Evolutionary conservation across 2,797 vertebrate genomes (phyloP).

Genomic region (Botia kubotai): DNA sequence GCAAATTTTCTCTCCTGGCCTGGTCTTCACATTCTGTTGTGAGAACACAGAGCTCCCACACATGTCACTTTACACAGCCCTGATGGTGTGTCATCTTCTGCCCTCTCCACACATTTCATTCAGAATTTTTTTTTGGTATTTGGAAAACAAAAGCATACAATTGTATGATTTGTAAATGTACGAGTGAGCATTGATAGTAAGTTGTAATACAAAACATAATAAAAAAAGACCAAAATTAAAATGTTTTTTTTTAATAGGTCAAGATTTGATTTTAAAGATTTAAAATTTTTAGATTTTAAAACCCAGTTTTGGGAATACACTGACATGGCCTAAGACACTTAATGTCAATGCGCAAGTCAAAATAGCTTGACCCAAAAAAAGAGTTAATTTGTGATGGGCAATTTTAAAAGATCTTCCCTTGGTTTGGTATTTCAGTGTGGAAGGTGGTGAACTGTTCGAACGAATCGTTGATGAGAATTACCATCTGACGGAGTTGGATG

Average conservation of each 20-base stretch:
- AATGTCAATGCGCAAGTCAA: neutral
- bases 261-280: too few relatives aligned
- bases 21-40: constrained; percentile 31
- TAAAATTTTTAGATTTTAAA: too few relatives aligned
- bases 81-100: constrained; percentile 41
- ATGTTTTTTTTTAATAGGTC: too few relatives aligned
- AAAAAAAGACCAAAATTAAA: neutral
- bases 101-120: constrained; percentile 13
- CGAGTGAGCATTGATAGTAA: neutral
- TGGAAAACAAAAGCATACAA: neutral
- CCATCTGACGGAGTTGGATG: constrained; percentile 85
- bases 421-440: constrained; percentile 75
- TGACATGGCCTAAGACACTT: neutral
- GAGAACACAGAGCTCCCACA: constrained; percentile 40
- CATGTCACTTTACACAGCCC: constrained; percentile 35
- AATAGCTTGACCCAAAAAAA: neutral
- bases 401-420: constrained; percentile 14
- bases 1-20: constrained; percentile 35
- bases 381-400: constrained; percentile 1
- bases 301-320: neutral
- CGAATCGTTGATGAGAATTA: constrained; percentile 86
- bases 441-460: constrained; percentile 88
- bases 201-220: neutral
- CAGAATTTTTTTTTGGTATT: neutral
- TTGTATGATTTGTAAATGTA: neutral